These are phyloP conservation scores for Lepidotrigona ventralis DNA, from an alignment of 1,140 invertebrate species.

Conservation along the genomic window DNA sequence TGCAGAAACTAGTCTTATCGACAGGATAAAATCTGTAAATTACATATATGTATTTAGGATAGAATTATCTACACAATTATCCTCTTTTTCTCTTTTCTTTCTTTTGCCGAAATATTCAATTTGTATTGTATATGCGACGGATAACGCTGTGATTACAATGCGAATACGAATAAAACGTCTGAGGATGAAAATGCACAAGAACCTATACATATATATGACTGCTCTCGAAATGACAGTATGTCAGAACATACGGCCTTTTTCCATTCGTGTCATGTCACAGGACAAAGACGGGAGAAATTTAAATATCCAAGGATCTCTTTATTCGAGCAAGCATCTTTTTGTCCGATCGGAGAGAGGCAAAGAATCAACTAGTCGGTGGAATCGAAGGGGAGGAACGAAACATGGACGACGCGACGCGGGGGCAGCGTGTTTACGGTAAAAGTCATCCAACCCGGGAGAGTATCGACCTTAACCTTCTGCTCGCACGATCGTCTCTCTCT, in stretches of 20 bases:
- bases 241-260: no score
- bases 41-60: no score
- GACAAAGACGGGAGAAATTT: background rate
- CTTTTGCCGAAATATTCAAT: no score
- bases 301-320: background rate
- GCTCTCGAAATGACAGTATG: background rate
- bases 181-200: background rate
- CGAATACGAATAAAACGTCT: background rate
- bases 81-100: background rate
- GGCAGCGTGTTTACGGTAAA: slow-evolving; percentile 48
- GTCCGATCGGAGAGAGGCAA: background rate
- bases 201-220: background rate
- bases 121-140: no score
- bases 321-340: background rate
- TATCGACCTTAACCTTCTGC: slow-evolving; percentile 45
- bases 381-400: background rate
- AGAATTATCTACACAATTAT: background rate
- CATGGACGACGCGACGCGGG: background rate
- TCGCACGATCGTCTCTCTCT: background rate
- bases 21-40: background rate
- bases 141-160: no score
- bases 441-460: slow-evolving; percentile 50
- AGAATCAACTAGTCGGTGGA: background rate
- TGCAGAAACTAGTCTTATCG: background rate
- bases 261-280: background rate